These are phyloP conservation scores for Ceyx margarethae DNA, from an alignment of 2,113 vertebrate species.

Conservation along the genomic window DNA sequence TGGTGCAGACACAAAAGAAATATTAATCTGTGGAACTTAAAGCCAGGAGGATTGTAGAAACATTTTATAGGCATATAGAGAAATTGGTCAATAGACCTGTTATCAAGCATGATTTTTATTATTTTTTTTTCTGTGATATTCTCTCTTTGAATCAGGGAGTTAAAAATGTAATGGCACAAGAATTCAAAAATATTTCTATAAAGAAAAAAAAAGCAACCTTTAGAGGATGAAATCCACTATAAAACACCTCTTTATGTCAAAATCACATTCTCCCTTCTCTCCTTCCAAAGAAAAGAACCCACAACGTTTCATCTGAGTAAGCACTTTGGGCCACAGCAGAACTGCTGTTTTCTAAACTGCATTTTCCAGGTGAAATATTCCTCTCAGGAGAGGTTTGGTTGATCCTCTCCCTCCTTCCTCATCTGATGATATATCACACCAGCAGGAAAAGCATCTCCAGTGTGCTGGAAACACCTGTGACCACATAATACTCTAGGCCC, in stretches of 20 bases:
- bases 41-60: background rate
- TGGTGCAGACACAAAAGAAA: background rate
- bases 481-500: rapidly evolving
- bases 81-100: background rate
- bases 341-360: background rate
- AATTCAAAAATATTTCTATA: background rate
- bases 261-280: background rate
- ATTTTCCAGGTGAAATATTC: background rate
- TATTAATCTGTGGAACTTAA: background rate
- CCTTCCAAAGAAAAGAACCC: background rate
- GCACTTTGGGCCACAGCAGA: background rate
- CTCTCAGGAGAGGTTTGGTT: background rate
- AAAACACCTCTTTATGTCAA: background rate
- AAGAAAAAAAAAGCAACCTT: background rate
- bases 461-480: background rate
- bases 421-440: background rate
- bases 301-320: background rate
- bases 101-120: background rate
- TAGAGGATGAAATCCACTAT: background rate
- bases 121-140: background rate
- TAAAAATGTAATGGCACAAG: background rate
- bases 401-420: background rate
- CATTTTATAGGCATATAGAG: background rate
- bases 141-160: background rate
- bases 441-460: background rate